Percentiles rank a stretch among this genome's conserved stretches.
These are phyloP conservation scores for Rutpela maculata DNA, from an alignment of 2,888 invertebrate genomes.

Conservation along the genomic window DNA sequence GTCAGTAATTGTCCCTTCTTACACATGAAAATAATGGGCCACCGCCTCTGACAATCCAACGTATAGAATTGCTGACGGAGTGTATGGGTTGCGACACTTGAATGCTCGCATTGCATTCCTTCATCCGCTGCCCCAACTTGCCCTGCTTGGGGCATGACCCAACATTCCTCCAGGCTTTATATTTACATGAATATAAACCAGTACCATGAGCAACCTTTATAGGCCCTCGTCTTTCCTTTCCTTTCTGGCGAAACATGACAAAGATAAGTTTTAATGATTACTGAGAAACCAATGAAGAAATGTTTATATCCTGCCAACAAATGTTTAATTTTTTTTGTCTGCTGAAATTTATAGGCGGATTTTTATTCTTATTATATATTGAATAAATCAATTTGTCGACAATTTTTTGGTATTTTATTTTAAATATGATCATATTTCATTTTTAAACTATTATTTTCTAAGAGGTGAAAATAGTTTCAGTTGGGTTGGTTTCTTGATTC, in stretches of 20 bases:
- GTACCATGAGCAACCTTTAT: conserved; percentile 34
- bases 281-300: conserved; percentile 1
- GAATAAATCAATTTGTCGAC: not conserved
- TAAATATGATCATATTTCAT: no score
- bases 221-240: not conserved
- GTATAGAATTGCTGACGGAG: conserved; percentile 21
- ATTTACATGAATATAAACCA: conserved; percentile 50
- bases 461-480: no score
- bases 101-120: conserved; percentile 44
- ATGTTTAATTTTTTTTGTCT: not conserved
- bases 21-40: conserved; percentile 7
- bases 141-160: conserved; percentile 56
- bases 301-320: not conserved
- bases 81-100: conserved; percentile 41
- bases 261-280: conserved; percentile 6
- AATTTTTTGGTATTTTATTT: not conserved
- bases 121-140: conserved; percentile 46
- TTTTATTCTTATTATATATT: not conserved
- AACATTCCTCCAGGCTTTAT: conserved; percentile 56
- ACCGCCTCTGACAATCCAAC: conserved; percentile 26
- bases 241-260: conserved; percentile 13
- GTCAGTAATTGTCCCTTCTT: not conserved
- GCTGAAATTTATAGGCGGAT: not conserved
- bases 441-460: no score
- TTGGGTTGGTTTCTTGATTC: no score